Evolutionary conservation across 2,888 invertebrate genomes (phyloP).

Genomic region (Leptinotarsa tumamoca): DNA sequence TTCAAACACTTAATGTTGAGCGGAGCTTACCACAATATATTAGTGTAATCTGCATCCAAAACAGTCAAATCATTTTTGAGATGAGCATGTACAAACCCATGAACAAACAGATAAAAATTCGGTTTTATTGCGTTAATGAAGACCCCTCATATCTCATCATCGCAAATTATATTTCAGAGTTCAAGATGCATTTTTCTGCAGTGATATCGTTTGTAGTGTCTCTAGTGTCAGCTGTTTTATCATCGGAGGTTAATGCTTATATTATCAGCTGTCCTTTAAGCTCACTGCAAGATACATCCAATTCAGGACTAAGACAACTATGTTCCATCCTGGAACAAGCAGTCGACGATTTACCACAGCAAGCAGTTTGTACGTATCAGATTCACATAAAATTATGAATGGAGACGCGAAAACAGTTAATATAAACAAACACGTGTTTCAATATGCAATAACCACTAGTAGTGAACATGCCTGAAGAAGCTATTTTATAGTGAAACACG

Average conservation of each 20-base stretch:
- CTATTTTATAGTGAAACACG: too few species aligned
- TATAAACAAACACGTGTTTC: too few species aligned
- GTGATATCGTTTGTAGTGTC: slow-evolving; percentile 45
- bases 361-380: slow-evolving; percentile 51
- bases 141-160: neutral
- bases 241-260: slow-evolving; percentile 46
- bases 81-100: too few species aligned
- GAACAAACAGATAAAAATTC: too few species aligned
- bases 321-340: slow-evolving; percentile 56
- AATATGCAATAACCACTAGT: too few species aligned
- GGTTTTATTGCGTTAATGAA: too few species aligned
- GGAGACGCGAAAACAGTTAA: neutral
- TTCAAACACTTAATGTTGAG: too few species aligned
- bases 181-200: slow-evolving; percentile 51
- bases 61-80: too few species aligned
- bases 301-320: slow-evolving; percentile 52
- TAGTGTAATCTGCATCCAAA: too few species aligned
- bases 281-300: slow-evolving; percentile 48
- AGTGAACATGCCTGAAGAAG: too few species aligned
- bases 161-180: slow-evolving; percentile 34
- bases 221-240: slow-evolving; percentile 42
- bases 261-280: slow-evolving; percentile 57
- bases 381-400: neutral
- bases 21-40: too few species aligned
- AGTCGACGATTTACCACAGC: slow-evolving; percentile 52